These are phyloP conservation scores for Hymenochirus boettgeri DNA, from an alignment of 2,113 vertebrate genomes.

Conservation along the genomic window DNA sequence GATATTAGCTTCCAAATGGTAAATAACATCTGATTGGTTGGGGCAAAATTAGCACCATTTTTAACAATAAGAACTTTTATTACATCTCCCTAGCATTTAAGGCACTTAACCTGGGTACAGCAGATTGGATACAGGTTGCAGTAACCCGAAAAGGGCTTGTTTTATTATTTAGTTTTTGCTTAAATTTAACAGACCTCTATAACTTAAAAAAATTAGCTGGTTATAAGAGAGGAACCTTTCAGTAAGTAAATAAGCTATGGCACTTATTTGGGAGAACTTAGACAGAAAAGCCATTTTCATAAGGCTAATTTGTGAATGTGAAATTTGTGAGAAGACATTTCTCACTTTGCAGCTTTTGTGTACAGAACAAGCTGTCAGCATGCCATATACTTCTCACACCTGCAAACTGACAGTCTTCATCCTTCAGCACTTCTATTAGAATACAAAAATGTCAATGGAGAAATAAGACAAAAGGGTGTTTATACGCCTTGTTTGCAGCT, in stretches of 20 bases:
- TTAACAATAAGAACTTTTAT: too few species aligned
- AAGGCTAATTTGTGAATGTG: conserved; percentile 28
- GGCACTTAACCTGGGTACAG: too few species aligned
- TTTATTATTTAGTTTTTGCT: too few species aligned
- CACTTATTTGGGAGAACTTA: not conserved
- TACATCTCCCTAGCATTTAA: too few species aligned
- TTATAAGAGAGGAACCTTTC: too few species aligned
- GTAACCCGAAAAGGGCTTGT: too few species aligned
- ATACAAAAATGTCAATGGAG: conserved; percentile 28
- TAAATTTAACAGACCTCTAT: too few species aligned
- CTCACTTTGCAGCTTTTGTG: conserved; percentile 24
- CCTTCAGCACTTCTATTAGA: conserved; percentile 12
- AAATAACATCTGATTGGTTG: too few species aligned
- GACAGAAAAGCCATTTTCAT: not conserved
- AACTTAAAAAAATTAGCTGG: too few species aligned
- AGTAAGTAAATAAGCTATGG: conserved; percentile 20
- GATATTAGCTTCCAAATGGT: too few species aligned
- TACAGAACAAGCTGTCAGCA: conserved; percentile 9
- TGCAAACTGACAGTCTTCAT: conserved; percentile 12
- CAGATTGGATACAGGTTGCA: too few species aligned
- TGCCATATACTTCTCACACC: not conserved
- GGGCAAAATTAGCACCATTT: too few species aligned
- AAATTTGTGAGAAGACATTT: conserved; percentile 36
- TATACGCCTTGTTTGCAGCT: conserved; percentile 34
- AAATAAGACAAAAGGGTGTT: conserved; percentile 21